Evolutionary conservation across 2,888 invertebrate genomes (phyloP).

Genomic region (Nephrotoma guestfalica): DNA sequence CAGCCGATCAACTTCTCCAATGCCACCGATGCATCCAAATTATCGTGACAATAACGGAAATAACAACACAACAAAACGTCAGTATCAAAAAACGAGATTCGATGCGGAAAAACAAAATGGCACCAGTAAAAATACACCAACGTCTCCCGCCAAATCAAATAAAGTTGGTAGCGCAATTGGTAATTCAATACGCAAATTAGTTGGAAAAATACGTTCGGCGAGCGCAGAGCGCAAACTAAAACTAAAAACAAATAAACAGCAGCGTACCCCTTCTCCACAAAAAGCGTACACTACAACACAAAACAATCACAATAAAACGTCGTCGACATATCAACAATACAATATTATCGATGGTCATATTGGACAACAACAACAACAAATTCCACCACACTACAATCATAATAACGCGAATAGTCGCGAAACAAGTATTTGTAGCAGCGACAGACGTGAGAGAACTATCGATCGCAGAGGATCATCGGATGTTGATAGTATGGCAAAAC

Average conservation of each 20-base stretch:
- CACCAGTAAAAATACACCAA: constrained; percentile 17
- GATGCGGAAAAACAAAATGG: constrained; percentile 32
- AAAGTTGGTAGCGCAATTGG: constrained; percentile 50
- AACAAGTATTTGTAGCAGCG: constrained; percentile 18
- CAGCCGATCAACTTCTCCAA: constrained; percentile 28
- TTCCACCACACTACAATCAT: not conserved
- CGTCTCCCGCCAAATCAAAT: constrained; percentile 20
- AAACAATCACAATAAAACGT: constrained; percentile 20
- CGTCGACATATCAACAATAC: constrained; percentile 31
- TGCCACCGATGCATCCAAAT: constrained; percentile 21
- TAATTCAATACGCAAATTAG: constrained; percentile 66
- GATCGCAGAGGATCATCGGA: constrained; percentile 19
- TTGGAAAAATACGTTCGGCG: constrained; percentile 67
- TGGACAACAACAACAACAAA: constrained; percentile 17
- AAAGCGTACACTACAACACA: constrained; percentile 19
- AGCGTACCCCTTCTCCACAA: constrained; percentile 33
- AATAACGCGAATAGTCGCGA: constrained; percentile 13
- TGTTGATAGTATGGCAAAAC: constrained; percentile 30
- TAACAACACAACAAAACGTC: constrained; percentile 5
- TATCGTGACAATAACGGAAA: constrained; percentile 12
- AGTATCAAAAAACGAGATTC: constrained; percentile 55
- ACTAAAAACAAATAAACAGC: constrained; percentile 37
- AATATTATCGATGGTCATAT: constrained; percentile 34
- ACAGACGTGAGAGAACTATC: constrained; percentile 15
- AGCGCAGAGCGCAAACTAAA: constrained; percentile 51